A percentile compares a stretch with the other conserved stretches of the same genome.
These are phyloP conservation scores for Microplitis manilae DNA, from an alignment of 2,888 invertebrate species.

Conservation along the genomic window DNA sequence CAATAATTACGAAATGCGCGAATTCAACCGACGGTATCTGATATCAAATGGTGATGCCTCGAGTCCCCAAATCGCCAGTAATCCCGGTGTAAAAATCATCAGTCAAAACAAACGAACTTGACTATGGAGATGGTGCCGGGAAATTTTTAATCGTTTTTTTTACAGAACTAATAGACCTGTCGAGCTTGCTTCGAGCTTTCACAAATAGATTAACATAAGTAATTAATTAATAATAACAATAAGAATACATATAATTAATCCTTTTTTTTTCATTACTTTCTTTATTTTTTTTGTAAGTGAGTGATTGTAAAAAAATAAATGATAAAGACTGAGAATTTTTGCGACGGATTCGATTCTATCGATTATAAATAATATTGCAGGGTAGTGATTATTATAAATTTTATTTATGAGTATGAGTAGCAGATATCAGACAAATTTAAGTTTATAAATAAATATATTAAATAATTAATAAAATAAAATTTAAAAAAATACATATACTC, in stretches of 20 bases:
- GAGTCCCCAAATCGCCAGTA: constrained; percentile 66
- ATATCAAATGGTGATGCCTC: constrained; percentile 60
- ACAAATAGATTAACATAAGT: constrained; percentile 18
- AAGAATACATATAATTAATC: neutral
- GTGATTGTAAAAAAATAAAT: neutral
- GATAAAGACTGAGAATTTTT: neutral
- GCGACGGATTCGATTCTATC: neutral
- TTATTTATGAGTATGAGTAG: neutral
- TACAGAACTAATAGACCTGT: constrained; percentile 65
- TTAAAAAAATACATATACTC: no score
- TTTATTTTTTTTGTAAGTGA: neutral
- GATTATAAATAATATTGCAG: constrained; percentile 1
- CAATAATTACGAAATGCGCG: constrained; percentile 86
- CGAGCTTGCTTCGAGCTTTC: constrained; percentile 53
- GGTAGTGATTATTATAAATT: neutral
- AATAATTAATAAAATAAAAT: no score
- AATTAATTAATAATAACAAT: neutral
- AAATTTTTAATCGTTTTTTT: constrained; percentile 65
- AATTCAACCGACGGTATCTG: constrained; percentile 74
- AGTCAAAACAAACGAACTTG: constrained; percentile 69
- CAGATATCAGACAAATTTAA: no score
- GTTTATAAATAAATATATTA: no score
- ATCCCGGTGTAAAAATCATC: constrained; percentile 71
- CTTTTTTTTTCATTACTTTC: neutral
- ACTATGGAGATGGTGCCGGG: constrained; percentile 70